These are phyloP conservation scores for Macaria notata DNA, from an alignment of 2,888 invertebrate genomes.

Conservation along the genomic window DNA sequence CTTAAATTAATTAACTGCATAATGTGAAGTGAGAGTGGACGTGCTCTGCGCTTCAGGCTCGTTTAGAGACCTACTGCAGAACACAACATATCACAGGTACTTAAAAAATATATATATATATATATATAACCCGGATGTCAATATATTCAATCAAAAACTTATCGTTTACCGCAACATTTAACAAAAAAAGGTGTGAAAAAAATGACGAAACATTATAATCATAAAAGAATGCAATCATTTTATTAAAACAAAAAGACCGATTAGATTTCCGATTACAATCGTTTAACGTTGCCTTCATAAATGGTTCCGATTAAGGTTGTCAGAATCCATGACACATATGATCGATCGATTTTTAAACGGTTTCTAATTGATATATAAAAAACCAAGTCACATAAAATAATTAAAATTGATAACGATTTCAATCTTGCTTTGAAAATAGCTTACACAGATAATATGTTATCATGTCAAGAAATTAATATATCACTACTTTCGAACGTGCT, in stretches of 20 bases:
- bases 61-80: no score
- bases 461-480: neutral
- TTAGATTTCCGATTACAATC: slow-evolving; percentile 2
- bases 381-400: slow-evolving; percentile 2
- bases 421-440: neutral
- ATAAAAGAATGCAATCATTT: slow-evolving; percentile 17
- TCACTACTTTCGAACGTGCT: neutral
- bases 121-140: no score
- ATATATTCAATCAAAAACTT: no score
- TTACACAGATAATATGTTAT: neutral
- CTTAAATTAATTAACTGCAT: no score
- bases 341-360: slow-evolving; percentile 63
- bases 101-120: no score
- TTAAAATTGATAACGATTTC: slow-evolving; percentile 6
- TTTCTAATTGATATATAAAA: slow-evolving; percentile 26
- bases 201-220: slow-evolving; percentile 1
- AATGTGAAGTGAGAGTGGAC: no score
- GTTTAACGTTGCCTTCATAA: slow-evolving; percentile 2
- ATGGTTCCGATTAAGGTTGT: slow-evolving; percentile 21
- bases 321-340: slow-evolving; percentile 33
- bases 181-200: no score
- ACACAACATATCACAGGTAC: no score
- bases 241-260: slow-evolving; percentile 14
- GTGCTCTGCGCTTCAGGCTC: no score
- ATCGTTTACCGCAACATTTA: no score